These are phyloP conservation scores for Agapostemon virescens DNA, from an alignment of 2,888 invertebrate genomes.

Conservation along the genomic window DNA sequence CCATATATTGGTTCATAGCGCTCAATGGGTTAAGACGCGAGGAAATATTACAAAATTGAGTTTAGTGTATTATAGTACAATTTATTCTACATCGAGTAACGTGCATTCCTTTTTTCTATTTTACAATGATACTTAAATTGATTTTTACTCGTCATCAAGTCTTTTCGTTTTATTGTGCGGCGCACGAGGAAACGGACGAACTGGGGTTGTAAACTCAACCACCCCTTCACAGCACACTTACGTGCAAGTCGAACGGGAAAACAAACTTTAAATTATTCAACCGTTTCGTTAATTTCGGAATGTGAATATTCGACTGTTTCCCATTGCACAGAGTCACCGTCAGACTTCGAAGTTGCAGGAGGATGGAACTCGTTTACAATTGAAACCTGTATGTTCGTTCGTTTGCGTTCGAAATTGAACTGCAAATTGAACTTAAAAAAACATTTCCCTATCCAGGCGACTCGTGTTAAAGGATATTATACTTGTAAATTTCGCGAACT, in stretches of 20 bases:
- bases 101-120: no score
- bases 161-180: neutral
- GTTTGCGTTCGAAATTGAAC: neutral
- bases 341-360: neutral
- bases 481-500: neutral
- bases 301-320: neutral
- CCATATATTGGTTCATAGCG: no score
- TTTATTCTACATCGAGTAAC: no score
- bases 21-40: no score
- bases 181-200: neutral
- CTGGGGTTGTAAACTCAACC: neutral
- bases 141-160: no score
- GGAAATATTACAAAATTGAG: no score
- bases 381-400: neutral
- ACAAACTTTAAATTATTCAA: constrained; percentile 12
- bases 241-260: neutral
- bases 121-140: no score
- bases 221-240: neutral
- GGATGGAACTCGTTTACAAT: no score
- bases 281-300: neutral
- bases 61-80: no score
- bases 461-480: neutral
- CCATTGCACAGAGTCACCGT: neutral
- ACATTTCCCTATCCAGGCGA: neutral
- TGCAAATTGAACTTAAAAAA: neutral